These are phyloP conservation scores for Heliconius congener DNA, from an alignment of 1,140 invertebrate species.

Conservation along the genomic window DNA sequence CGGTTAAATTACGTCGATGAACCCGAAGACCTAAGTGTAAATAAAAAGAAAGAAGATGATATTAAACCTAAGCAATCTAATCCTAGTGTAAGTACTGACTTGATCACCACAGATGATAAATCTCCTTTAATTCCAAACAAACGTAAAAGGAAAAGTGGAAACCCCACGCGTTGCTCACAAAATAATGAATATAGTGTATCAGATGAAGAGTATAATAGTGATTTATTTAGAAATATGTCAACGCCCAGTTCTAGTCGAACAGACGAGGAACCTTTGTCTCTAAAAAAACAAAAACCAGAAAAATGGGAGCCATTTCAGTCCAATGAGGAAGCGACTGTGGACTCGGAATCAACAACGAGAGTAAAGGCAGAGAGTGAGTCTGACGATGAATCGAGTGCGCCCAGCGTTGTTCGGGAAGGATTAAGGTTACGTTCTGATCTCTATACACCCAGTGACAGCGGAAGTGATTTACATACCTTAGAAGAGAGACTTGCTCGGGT, in stretches of 20 bases:
- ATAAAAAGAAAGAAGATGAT: constrained; percentile 83
- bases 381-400: constrained; percentile 73
- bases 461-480: constrained; percentile 72
- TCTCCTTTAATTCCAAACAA: constrained; percentile 81
- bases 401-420: constrained; percentile 74
- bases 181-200: constrained; percentile 83
- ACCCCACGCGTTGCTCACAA: constrained; percentile 91
- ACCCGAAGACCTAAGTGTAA: constrained; percentile 86
- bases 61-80: constrained; percentile 50
- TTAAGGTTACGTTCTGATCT: constrained; percentile 76
- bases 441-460: constrained; percentile 77
- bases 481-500: constrained; percentile 75
- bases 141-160: constrained; percentile 93
- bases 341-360: constrained; percentile 64
- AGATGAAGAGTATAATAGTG: constrained; percentile 82
- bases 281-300: constrained; percentile 82
- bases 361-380: constrained; percentile 77
- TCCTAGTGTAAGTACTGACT: constrained; percentile 76
- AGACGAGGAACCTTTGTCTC: constrained; percentile 82
- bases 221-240: constrained; percentile 79
- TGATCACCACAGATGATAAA: constrained; percentile 69
- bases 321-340: constrained; percentile 63
- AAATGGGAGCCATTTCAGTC: constrained; percentile 75
- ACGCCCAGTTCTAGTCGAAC: constrained; percentile 62
- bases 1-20: constrained; percentile 79